These are phyloP conservation scores for Ptychodera flava DNA, from an alignment of 35 echinoderm and acorn worm genomes.

Conservation along the genomic window DNA sequence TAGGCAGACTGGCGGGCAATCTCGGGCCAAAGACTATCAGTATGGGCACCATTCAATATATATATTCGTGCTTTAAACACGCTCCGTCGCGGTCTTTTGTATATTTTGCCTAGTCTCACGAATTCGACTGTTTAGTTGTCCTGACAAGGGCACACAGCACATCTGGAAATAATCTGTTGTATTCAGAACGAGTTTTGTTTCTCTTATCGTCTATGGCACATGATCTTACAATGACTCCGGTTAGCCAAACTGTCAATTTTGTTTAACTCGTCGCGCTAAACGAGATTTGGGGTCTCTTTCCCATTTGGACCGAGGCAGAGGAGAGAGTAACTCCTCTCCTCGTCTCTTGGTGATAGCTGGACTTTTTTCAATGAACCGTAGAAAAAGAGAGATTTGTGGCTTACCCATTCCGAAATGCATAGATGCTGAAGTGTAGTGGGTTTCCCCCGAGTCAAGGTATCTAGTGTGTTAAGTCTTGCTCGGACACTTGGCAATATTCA, in stretches of 20 bases:
- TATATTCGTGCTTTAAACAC: background rate
- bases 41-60: too few species aligned
- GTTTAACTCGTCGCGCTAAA: background rate
- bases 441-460: background rate
- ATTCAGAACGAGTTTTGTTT: conserved; percentile 1
- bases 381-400: background rate
- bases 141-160: background rate
- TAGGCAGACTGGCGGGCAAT: too few species aligned
- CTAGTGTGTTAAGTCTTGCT: too few species aligned
- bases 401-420: background rate
- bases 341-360: too few species aligned
- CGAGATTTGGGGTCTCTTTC: too few species aligned
- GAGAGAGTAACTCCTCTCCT: too few species aligned
- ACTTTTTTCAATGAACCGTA: background rate
- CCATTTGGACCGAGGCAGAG: too few species aligned
- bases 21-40: too few species aligned
- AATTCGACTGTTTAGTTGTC: background rate
- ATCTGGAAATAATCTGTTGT: background rate
- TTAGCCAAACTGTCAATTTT: background rate
- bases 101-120: background rate
- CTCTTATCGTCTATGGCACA: background rate
- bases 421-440: background rate
- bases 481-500: too few species aligned
- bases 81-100: background rate
- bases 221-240: background rate